Percentiles rank a stretch among this genome's conserved stretches.
phyloP scores from a whole-genome alignment of 2,113 vertebrate genomes.

The Phainopepla nitens region DNA sequence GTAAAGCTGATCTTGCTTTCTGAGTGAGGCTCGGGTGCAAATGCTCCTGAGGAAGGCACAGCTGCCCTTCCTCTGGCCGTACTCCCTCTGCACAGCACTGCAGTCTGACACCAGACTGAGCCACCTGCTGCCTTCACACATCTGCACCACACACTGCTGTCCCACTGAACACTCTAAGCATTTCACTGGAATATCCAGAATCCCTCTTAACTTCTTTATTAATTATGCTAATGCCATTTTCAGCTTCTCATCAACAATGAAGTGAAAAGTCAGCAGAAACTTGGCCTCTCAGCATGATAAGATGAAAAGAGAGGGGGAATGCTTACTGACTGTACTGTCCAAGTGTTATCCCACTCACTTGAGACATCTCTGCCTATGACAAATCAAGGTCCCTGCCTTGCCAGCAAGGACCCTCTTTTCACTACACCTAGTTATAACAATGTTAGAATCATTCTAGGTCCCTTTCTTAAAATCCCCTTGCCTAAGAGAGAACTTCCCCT shows the following conservation, averaged over 20 bases:
- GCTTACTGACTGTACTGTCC: not conserved
- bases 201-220: not conserved
- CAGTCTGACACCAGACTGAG: not conserved
- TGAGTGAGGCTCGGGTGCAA: fast-evolving
- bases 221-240: conserved; percentile 30
- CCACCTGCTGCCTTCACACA: not conserved
- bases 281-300: not conserved
- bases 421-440: not conserved
- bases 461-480: not conserved
- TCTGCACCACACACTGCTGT: not conserved
- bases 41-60: not conserved
- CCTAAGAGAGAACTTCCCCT: not conserved
- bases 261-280: not conserved
- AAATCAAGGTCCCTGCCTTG: not conserved
- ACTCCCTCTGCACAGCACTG: not conserved
- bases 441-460: not conserved
- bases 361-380: not conserved
- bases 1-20: not conserved
- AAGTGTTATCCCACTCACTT: not conserved
- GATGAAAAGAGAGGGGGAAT: not conserved
- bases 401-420: not conserved
- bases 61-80: not conserved
- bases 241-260: not conserved
- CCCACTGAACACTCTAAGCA: not conserved
- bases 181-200: not conserved